phyloP scores from a whole-genome alignment of 2,113 vertebrate genomes.

The Panthera tigris region DNA sequence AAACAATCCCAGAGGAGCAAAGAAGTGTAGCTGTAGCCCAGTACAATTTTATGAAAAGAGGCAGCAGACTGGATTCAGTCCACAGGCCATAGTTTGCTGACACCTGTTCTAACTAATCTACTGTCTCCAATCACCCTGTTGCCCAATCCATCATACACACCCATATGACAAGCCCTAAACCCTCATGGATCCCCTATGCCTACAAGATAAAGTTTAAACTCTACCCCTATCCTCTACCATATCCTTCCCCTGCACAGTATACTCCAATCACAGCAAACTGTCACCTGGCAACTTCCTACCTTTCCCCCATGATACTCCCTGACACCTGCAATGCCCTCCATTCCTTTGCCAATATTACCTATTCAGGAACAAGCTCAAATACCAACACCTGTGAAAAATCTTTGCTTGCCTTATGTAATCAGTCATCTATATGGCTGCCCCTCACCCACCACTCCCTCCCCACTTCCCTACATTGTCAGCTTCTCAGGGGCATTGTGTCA shows the following conservation, averaged over 20 bases:
- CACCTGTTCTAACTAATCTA: constrained; percentile 30
- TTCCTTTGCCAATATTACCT: background rate
- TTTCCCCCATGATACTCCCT: background rate
- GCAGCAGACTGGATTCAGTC: background rate
- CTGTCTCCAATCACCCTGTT: background rate
- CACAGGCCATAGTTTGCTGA: background rate
- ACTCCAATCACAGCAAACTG: background rate
- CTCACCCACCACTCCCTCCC: background rate
- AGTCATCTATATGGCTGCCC: background rate
- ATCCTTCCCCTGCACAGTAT: background rate
- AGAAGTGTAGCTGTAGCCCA: background rate
- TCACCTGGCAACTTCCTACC: background rate
- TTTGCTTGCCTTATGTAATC: background rate
- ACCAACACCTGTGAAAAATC: background rate
- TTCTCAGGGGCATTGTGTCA: background rate
- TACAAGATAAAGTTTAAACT: constrained; percentile 34
- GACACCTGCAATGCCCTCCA: background rate
- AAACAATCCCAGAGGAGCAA: constrained; percentile 1
- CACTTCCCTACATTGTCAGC: background rate
- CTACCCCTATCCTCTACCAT: background rate
- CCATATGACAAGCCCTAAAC: background rate
- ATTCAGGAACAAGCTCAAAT: constrained; percentile 5
- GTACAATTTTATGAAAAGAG: background rate
- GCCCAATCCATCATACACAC: background rate
- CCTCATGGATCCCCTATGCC: background rate